Evolutionary conservation across 2,797 vertebrate genomes (phyloP), one percentile per base, ranked within the genome.

Genomic region (Darevskia mixta): DNA sequence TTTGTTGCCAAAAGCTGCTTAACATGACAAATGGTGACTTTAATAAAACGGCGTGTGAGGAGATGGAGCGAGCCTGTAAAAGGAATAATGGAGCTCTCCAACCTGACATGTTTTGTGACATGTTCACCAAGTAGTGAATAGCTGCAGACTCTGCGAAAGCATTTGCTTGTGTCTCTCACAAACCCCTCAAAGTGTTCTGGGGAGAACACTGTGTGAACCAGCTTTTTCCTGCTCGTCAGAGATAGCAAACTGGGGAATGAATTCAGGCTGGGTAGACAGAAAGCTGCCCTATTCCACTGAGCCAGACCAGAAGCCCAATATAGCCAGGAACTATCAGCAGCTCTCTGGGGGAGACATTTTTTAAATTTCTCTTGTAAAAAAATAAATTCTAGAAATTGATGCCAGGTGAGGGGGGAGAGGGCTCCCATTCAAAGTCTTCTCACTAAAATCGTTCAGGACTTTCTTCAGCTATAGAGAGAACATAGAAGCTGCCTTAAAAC

Each of bases 1-100:
- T 92, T 66, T 93, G 94, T 93, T 95, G 55, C 88, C 92, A 86
- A 94, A 55, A 96, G 93, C 95, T 95, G 94, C 91, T 96, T 96
- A 96, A 93, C 91, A 35, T 95, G 96, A 95, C 94, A 95, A 96
- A 96, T 0, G 72, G 90, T 5, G 71, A 79, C 87, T 95, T 95
- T 94, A 94, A 94, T 93, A 95, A 87, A 32, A 17, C 81, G 13
- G 76, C 81, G 66, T 0, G 0, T 43, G 58, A 89, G 75, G 87
- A 91, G 88, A 95, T 86, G 81, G 79, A 83, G 91, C 18, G 18
- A 89, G 79, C 83, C 23, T 85, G 71, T 87, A 58, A 85, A 84
- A 90, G 89, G 89, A 95, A 90, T 81, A 92, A 94, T 90, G 89
- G 90, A 79, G 86, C 75, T 91, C 83, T 86, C 75, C 0, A 0